Evolutionary conservation across 2,113 vertebrate species (phyloP).

Genomic region (Podarcis muralis): DNA sequence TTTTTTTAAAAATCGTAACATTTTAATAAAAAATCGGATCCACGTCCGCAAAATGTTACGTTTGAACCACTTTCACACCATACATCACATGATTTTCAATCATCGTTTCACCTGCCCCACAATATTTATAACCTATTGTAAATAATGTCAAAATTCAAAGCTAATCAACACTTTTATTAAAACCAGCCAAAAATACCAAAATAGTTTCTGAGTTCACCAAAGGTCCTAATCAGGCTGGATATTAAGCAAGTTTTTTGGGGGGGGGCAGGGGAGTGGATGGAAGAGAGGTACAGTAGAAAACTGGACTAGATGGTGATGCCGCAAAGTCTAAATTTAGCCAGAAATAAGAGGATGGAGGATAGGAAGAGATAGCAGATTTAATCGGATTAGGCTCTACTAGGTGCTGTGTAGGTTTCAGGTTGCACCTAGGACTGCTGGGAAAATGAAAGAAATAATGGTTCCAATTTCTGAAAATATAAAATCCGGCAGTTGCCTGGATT

Average conservation of each 20-base stretch:
- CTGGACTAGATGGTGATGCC: background rate
- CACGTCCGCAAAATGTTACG: background rate
- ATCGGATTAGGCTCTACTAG: background rate
- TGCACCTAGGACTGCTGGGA: background rate
- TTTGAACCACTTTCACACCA: background rate
- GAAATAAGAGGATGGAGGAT: background rate
- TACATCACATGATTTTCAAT: conserved; percentile 6
- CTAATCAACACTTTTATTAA: background rate
- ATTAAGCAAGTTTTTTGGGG: no score
- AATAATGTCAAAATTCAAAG: background rate
- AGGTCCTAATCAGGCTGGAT: background rate
- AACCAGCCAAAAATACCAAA: background rate
- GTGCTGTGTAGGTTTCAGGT: background rate
- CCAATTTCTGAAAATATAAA: background rate
- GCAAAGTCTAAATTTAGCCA: background rate
- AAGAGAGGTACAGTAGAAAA: background rate
- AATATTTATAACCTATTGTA: background rate
- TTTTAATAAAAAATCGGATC: background rate
- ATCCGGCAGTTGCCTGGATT: background rate
- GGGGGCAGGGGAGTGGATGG: no score
- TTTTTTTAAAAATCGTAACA: no score
- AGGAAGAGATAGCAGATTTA: background rate
- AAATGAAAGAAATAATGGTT: background rate
- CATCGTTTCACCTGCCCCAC: background rate
- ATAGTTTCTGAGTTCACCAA: background rate